Percentiles rank a stretch among this genome's conserved stretches.
Evolutionary conservation across 2,888 invertebrate species (phyloP).

Genomic region (Iselma pallidipennis): DNA sequence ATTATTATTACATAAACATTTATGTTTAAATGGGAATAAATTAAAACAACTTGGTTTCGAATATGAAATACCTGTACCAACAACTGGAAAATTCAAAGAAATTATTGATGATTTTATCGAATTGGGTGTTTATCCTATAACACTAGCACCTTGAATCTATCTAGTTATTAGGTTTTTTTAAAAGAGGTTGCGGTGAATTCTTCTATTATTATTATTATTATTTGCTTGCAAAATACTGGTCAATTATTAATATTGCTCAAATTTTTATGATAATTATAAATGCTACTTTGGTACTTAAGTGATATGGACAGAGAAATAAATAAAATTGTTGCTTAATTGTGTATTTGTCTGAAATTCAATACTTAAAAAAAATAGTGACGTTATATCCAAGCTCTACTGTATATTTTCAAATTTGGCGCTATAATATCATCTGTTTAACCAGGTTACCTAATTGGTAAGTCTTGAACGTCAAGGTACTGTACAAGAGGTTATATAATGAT

Average conservation of each 20-base stretch:
- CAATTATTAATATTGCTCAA: not conserved
- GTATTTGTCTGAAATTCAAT: too few relatives aligned
- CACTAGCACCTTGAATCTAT: constrained; percentile 55
- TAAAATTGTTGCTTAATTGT: not conserved
- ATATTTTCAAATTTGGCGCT: too few relatives aligned
- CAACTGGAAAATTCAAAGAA: constrained; percentile 55
- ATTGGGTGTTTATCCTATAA: constrained; percentile 82
- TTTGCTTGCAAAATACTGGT: not conserved
- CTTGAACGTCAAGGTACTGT: too few relatives aligned
- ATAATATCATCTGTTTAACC: too few relatives aligned
- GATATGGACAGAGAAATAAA: not conserved
- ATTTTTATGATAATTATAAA: not conserved
- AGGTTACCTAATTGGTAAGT: too few relatives aligned
- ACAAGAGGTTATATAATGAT: too few relatives aligned
- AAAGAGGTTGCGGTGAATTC: not conserved
- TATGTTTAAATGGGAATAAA: constrained; percentile 73
- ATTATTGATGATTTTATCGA: constrained; percentile 79
- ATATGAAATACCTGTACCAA: constrained; percentile 66
- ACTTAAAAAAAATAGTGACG: too few relatives aligned
- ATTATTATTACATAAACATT: constrained; percentile 77
- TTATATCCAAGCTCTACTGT: too few relatives aligned
- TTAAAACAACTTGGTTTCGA: constrained; percentile 65
- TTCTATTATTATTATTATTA: not conserved
- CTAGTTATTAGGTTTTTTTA: not conserved
- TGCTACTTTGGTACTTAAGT: not conserved